A percentile compares a stretch with the other conserved stretches of the same genome.
Evolutionary conservation across 2,888 invertebrate species (phyloP).

Genomic region (Atherix ibis): DNA sequence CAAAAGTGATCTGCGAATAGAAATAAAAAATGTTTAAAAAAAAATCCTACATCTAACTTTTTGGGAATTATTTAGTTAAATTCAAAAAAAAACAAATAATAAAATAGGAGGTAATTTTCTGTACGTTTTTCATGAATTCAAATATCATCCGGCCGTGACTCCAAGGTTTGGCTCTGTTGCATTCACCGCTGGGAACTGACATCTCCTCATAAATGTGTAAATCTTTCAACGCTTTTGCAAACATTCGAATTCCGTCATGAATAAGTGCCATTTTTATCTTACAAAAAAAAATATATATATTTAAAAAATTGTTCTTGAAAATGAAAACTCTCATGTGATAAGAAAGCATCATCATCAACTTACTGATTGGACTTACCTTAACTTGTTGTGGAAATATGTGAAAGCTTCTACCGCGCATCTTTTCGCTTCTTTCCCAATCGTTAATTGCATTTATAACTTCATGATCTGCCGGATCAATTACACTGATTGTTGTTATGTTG

Average conservation of each 20-base stretch:
- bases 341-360: background rate
- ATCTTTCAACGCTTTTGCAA: constrained; percentile 36
- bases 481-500: constrained; percentile 51
- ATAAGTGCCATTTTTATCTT: constrained; percentile 47
- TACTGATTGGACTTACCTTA: background rate
- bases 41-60: too few relatives aligned
- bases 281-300: constrained; percentile 2
- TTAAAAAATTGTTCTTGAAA: background rate
- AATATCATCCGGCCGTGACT: constrained; percentile 40
- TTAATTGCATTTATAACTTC: constrained; percentile 36
- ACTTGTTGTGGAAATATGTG: constrained; percentile 4
- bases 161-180: constrained; percentile 28
- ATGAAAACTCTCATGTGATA: background rate
- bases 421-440: constrained; percentile 32
- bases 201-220: constrained; percentile 18
- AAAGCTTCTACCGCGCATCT: constrained; percentile 1
- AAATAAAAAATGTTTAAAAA: too few relatives aligned
- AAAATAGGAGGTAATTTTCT: background rate
- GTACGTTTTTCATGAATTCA: constrained; percentile 38
- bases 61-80: too few relatives aligned
- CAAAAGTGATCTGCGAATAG: too few relatives aligned
- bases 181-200: constrained; percentile 12
- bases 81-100: too few relatives aligned
- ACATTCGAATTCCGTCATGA: constrained; percentile 46
- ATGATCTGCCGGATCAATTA: constrained; percentile 37